phyloP scores from a whole-genome alignment of 2,888 invertebrate genomes.

The Drosophila trichaetosa region DNA sequence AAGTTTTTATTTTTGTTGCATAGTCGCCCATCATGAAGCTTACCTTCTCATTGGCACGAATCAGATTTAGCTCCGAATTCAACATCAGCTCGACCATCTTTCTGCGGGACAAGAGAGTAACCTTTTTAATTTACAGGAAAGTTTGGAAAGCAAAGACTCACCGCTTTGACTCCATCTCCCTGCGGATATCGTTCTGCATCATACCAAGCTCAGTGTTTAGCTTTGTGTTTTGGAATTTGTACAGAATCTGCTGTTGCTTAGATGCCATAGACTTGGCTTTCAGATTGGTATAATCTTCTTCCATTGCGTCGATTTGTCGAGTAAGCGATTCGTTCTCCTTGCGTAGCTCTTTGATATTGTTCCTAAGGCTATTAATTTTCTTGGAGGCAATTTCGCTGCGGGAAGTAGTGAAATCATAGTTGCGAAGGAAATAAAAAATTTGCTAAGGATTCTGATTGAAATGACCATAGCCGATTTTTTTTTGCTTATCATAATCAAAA shows the following conservation, averaged over 20 bases:
- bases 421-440: neutral
- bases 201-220: slow-evolving; percentile 83
- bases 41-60: slow-evolving; percentile 80
- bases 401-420: neutral
- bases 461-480: neutral
- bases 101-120: slow-evolving; percentile 50
- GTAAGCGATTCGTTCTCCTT: slow-evolving; percentile 87
- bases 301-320: slow-evolving; percentile 86
- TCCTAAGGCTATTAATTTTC: slow-evolving; percentile 86
- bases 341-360: slow-evolving; percentile 86
- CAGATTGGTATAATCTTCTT: slow-evolving; percentile 87
- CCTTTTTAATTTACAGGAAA: neutral
- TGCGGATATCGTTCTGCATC: slow-evolving; percentile 84
- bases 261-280: slow-evolving; percentile 87
- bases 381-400: slow-evolving; percentile 78
- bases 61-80: slow-evolving; percentile 83
- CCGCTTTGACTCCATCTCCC: slow-evolving; percentile 78
- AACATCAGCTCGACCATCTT: slow-evolving; percentile 77
- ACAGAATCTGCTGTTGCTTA: slow-evolving; percentile 86
- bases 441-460: neutral
- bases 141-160: slow-evolving; percentile 34
- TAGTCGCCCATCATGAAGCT: neutral
- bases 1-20: neutral
- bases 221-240: slow-evolving; percentile 85
- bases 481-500: neutral